These are phyloP conservation scores for Mimas tiliae DNA, from an alignment of 2,888 invertebrate genomes.

Conservation along the genomic window DNA sequence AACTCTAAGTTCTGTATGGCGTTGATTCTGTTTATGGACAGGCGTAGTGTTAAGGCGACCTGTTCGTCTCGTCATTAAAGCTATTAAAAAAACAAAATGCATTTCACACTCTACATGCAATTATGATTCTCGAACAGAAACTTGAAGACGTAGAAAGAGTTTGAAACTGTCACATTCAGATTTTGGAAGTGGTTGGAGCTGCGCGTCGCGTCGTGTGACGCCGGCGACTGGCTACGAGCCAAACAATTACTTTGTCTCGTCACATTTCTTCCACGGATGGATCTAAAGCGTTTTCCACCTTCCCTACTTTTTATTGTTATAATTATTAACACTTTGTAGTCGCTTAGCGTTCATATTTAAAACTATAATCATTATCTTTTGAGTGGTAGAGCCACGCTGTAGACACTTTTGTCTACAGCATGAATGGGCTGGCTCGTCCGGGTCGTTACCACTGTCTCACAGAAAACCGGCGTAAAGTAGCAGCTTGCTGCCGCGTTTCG, in stretches of 20 bases:
- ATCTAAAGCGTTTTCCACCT: conserved; percentile 51
- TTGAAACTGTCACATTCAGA: conserved; percentile 60
- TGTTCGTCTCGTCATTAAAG: too few species aligned
- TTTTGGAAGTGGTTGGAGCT: conserved; percentile 47
- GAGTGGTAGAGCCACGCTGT: too few species aligned
- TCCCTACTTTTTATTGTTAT: conserved; percentile 27
- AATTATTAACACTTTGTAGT: background rate
- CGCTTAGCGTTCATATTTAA: background rate
- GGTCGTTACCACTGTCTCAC: too few species aligned
- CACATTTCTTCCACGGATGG: conserved; percentile 71
- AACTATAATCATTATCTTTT: background rate
- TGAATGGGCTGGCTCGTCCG: too few species aligned
- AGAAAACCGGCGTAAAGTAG: too few species aligned
- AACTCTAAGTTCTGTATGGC: too few species aligned
- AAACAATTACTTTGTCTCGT: conserved; percentile 80
- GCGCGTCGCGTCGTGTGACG: conserved; percentile 37
- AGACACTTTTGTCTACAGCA: too few species aligned
- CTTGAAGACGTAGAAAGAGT: conserved; percentile 30
- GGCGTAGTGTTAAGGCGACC: too few species aligned
- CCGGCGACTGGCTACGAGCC: conserved; percentile 62
- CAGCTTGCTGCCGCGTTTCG: too few species aligned
- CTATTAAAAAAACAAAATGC: background rate
- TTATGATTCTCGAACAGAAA: conserved; percentile 5
- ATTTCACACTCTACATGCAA: background rate
- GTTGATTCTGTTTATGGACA: too few species aligned